Evolutionary conservation across 2,888 invertebrate species (phyloP), one percentile per base, ranked within the genome.

Genomic region (Metellina segmentata): DNA sequence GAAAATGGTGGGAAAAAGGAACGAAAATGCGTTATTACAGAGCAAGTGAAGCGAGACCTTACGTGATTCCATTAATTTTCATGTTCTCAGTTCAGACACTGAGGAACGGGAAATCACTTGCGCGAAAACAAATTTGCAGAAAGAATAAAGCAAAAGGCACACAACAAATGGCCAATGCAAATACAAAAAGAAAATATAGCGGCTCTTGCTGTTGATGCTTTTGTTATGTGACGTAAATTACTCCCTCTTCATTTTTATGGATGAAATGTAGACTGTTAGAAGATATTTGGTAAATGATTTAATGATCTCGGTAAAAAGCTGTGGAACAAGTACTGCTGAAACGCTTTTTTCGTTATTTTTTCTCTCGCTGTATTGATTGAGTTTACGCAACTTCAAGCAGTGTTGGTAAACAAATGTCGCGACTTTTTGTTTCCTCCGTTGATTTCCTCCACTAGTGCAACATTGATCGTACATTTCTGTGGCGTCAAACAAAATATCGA

Each of bases 41-140:
- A 16, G 61, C 20, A 78, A 87, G 87, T 53, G 87, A 79, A 86
- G 86, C 78, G 78, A 13, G 34, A 78, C 61, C 70, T 86, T 86
- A 86, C 70, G 86, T 86, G 86, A 78, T 86, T 86, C 75, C 86
- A 86, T 86, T 86, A 86, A 86, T 86, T 87, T 87, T 81, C 70
- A 86, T 69, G 77, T 70, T 78, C 72, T 20, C 49, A 69, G 86
- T 86, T 85, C 49, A 49, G 16, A 20, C 16, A 52, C 19, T 53
- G 34, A 34, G n/a, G 52, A 13, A 72, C 7, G 53, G 71, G 53
- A 81, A 81, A 51, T 72, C 20, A 48, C 71, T 81, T 70, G 71
- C 78, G 86, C 86, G 70, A 69, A 34, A 34, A 77, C 77, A 85
- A 85, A 75, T 75, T 87, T 34, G 53, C 71, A 52, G 20, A 20